These are phyloP conservation scores for Pissodes strobi DNA, from an alignment of 1,140 invertebrate genomes.

Conservation along the genomic window DNA sequence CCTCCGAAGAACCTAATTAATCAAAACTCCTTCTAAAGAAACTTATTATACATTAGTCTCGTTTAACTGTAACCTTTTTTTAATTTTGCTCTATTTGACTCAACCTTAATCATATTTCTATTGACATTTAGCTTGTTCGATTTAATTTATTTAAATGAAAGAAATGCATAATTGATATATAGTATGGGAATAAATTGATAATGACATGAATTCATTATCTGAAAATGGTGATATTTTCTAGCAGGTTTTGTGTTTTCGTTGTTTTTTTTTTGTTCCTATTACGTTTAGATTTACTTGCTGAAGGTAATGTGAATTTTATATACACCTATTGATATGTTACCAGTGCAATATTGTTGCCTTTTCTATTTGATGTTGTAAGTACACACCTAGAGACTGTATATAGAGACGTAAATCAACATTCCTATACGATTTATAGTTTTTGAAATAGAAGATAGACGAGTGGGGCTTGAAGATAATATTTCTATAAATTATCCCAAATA, in stretches of 20 bases:
- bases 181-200: not conserved
- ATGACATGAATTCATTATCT: constrained; percentile 1
- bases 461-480: no score
- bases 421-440: no score
- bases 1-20: constrained; percentile 14
- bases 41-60: not conserved
- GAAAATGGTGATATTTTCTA: not conserved
- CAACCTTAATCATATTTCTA: constrained; percentile 10
- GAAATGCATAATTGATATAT: constrained; percentile 2
- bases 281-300: not conserved
- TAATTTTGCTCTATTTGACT: not conserved
- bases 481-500: no score
- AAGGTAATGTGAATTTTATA: not conserved
- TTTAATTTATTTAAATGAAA: constrained; percentile 12
- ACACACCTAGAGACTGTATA: no score
- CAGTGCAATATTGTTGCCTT: no score
- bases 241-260: no score
- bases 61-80: constrained; percentile 12
- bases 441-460: no score
- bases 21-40: constrained; percentile 19
- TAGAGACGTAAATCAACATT: no score
- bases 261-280: no score
- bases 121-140: constrained; percentile 11
- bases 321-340: no score
- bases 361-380: no score